phyloP scores from a whole-genome alignment of 1,140 invertebrate genomes.

The Carcinoscorpius rotundicauda region DNA sequence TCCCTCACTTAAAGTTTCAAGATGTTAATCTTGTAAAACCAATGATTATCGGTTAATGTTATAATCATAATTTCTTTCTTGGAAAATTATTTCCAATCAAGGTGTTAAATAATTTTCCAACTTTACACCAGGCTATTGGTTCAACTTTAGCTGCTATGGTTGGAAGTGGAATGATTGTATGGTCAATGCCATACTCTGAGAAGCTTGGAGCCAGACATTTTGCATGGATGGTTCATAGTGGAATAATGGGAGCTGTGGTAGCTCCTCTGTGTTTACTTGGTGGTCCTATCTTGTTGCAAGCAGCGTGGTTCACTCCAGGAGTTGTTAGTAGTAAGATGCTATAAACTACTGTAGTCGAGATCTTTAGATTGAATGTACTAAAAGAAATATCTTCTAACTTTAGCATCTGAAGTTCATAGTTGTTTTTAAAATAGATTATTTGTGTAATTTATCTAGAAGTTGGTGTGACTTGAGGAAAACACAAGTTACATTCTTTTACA shows the following conservation, averaged over 20 bases:
- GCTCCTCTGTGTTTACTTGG: conserved; percentile 84
- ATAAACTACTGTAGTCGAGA: neutral
- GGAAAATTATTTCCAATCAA: too few relatives aligned
- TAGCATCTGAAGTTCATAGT: too few relatives aligned
- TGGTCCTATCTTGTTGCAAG: conserved; percentile 71
- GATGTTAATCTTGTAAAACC: too few relatives aligned
- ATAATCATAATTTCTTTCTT: too few relatives aligned
- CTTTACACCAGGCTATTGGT: conserved; percentile 52
- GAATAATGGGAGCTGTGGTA: conserved; percentile 75
- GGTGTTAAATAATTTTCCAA: conserved; percentile 2
- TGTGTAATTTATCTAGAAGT: too few relatives aligned
- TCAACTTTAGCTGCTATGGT: conserved; percentile 74
- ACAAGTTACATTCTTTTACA: too few relatives aligned
- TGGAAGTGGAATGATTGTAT: conserved; percentile 68
- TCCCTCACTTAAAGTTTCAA: too few relatives aligned
- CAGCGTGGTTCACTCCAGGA: conserved; percentile 88
- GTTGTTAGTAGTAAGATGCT: conserved; percentile 60
- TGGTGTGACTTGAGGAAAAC: too few relatives aligned
- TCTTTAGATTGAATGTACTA: too few relatives aligned
- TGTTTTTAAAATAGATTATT: too few relatives aligned
- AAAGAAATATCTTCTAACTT: too few relatives aligned
- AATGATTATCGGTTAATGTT: too few relatives aligned
- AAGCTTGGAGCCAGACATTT: conserved; percentile 83
- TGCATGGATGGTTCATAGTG: conserved; percentile 80
- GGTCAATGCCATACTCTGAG: conserved; percentile 63